A percentile compares a stretch with the other conserved stretches of the same genome.
phyloP scores from a whole-genome alignment of 2,888 invertebrate genomes.

The Orthosia gothica region DNA sequence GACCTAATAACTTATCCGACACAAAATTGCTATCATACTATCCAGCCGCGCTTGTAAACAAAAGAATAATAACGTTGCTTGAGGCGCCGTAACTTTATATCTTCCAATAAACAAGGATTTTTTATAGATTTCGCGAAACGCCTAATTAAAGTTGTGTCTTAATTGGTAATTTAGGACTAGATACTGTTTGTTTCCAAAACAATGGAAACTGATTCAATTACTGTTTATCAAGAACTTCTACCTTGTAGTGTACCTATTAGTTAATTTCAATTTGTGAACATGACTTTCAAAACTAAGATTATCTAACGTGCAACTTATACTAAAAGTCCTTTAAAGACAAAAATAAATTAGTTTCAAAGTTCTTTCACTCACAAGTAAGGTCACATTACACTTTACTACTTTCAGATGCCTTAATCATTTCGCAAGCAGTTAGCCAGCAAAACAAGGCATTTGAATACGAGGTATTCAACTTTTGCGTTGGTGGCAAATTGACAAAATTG shows the following conservation, averaged over 20 bases:
- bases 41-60: background rate
- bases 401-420: no score
- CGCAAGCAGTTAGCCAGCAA: background rate
- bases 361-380: background rate
- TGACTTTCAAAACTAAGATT: background rate
- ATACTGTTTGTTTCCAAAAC: conserved; percentile 15
- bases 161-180: conserved; percentile 2
- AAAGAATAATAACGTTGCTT: background rate
- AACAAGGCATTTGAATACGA: background rate
- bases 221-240: conserved; percentile 7
- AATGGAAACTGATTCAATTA: conserved; percentile 15
- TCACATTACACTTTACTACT: background rate
- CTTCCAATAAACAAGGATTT: conserved; percentile 7
- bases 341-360: background rate
- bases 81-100: conserved; percentile 23
- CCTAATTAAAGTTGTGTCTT: conserved; percentile 24
- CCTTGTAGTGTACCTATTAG: background rate
- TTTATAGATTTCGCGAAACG: conserved; percentile 17
- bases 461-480: background rate
- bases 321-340: background rate
- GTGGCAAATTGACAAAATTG: background rate
- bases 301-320: background rate
- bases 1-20: no score
- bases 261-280: conserved; percentile 9
- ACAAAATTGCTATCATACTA: background rate